A percentile compares a stretch with the other conserved stretches of the same genome.
These are phyloP conservation scores for Choristoneura fumiferana DNA, from an alignment of 1,140 invertebrate species.

Conservation along the genomic window DNA sequence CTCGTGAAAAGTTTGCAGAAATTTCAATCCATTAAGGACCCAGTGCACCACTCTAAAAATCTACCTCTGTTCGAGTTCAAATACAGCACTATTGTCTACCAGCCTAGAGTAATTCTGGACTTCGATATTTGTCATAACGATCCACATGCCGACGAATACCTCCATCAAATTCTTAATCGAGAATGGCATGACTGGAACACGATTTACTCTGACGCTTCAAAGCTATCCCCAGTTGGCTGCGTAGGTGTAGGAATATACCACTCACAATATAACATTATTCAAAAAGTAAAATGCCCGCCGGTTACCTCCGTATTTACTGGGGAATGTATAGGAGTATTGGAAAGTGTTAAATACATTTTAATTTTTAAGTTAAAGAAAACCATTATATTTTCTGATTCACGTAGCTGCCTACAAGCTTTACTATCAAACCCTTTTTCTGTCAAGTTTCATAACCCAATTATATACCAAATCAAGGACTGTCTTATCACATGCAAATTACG, in stretches of 20 bases:
- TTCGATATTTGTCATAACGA: too few relatives aligned
- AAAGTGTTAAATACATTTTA: too few relatives aligned
- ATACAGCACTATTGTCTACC: background rate
- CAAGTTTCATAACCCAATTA: too few relatives aligned
- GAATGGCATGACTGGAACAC: slow-evolving; percentile 17
- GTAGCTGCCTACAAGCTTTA: background rate
- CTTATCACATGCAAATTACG: too few relatives aligned
- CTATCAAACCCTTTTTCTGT: too few relatives aligned
- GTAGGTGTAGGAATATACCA: too few relatives aligned
- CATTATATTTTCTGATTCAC: slow-evolving; percentile 26
- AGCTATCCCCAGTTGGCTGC: too few relatives aligned
- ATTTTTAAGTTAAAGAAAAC: slow-evolving; percentile 19
- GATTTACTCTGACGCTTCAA: too few relatives aligned
- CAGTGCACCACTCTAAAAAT: background rate
- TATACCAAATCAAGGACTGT: too few relatives aligned
- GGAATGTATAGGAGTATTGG: slow-evolving; percentile 14
- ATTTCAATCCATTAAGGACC: background rate
- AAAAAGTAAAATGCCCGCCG: slow-evolving; percentile 27
- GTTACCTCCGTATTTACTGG: slow-evolving; percentile 25
- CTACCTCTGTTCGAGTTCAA: background rate
- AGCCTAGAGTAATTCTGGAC: background rate
- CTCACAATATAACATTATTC: too few relatives aligned
- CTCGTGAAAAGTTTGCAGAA: background rate
- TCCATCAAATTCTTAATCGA: background rate
- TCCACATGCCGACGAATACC: too few relatives aligned